phyloP scores from a whole-genome alignment of 2,888 invertebrate genomes.

The Mythimna loreyi region DNA sequence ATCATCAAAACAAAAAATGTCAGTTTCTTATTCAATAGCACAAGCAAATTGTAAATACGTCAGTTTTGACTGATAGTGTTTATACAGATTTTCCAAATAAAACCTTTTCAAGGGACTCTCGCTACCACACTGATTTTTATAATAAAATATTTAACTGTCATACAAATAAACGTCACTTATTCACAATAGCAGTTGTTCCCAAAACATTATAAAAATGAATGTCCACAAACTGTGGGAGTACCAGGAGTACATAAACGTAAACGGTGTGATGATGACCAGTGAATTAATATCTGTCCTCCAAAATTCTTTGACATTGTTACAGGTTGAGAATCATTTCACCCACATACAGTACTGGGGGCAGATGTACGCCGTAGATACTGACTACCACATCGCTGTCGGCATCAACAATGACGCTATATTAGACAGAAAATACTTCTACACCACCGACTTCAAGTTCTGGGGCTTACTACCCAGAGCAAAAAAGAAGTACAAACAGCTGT shows the following conservation, averaged over 20 bases:
- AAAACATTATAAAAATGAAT: slow-evolving; percentile 73
- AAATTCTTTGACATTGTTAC: slow-evolving; percentile 94
- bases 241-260: slow-evolving; percentile 85
- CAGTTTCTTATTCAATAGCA: not conserved
- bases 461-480: slow-evolving; percentile 85
- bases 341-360: slow-evolving; percentile 97
- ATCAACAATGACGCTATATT: slow-evolving; percentile 94
- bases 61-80: not conserved
- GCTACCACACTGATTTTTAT: slow-evolving; percentile 25
- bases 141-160: slow-evolving; percentile 30
- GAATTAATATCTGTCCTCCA: slow-evolving; percentile 94
- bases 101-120: slow-evolving; percentile 8
- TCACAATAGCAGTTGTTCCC: not conserved
- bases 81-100: not conserved
- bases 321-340: slow-evolving; percentile 96
- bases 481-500: slow-evolving; percentile 83
- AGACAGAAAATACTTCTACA: slow-evolving; percentile 95
- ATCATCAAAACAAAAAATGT: not conserved
- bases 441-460: slow-evolving; percentile 94
- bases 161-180: not conserved
- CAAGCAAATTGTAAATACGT: not conserved
- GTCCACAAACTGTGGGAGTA: slow-evolving; percentile 88
- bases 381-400: slow-evolving; percentile 96
- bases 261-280: slow-evolving; percentile 93
- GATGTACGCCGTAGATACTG: slow-evolving; percentile 93